phyloP scores from a whole-genome alignment of 1,140 invertebrate genomes.

The Sesamia nonagrioides region DNA sequence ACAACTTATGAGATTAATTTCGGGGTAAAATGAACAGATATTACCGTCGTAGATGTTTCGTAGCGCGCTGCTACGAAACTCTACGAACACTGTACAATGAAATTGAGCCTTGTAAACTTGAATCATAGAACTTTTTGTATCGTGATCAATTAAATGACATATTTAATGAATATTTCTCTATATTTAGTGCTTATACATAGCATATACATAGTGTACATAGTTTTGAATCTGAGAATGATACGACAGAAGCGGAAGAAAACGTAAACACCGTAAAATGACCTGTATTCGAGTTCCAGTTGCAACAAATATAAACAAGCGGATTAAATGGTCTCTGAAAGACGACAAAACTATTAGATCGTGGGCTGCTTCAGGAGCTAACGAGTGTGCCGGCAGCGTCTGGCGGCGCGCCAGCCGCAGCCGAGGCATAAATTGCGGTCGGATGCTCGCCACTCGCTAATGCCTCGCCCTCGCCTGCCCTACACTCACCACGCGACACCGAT shows the following conservation, averaged over 20 bases:
- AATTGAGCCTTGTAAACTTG: background rate
- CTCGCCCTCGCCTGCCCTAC: constrained; percentile 56
- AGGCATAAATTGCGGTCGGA: constrained; percentile 72
- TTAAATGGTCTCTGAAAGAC: constrained; percentile 70
- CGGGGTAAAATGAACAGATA: background rate
- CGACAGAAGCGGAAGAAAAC: constrained; percentile 5
- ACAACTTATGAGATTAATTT: constrained; percentile 6
- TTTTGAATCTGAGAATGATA: constrained; percentile 8
- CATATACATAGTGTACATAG: background rate
- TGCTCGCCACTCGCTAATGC: constrained; percentile 24
- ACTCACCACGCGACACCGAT: constrained; percentile 70
- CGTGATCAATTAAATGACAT: background rate
- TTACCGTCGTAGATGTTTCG: background rate
- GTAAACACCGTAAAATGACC: constrained; percentile 49
- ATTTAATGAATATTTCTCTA: background rate
- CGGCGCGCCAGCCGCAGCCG: constrained; percentile 61
- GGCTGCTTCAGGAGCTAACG: constrained; percentile 72
- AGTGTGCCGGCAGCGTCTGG: constrained; percentile 70
- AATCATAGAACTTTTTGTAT: background rate
- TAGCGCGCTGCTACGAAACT: constrained; percentile 1
- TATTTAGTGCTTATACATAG: background rate
- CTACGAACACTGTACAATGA: background rate
- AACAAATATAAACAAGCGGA: constrained; percentile 73
- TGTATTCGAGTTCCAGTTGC: constrained; percentile 53
- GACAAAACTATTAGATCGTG: constrained; percentile 77